Conservation (phyloP, 2,113 vertebrate genomes). For the Xenopus tropicalis region UCB_Xtro_10.0 CM004449.2:25232001-25232500, state of each 20-base stretch:
- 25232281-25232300: neutral
- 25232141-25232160: too few relatives aligned
- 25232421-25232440: neutral
- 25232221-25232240: neutral
- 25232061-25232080: too few relatives aligned
- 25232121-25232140: too few relatives aligned
- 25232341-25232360: neutral
- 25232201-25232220: neutral
- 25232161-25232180: neutral
- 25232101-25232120: too few relatives aligned
- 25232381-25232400: neutral
- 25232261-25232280: neutral
- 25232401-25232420: neutral
- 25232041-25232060: too few relatives aligned
- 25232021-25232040: too few relatives aligned
- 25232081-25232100: too few relatives aligned
- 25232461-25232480: constrained; percentile 91
- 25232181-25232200: neutral
- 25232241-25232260: neutral
- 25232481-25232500: constrained; percentile 95
- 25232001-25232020: too few relatives aligned
- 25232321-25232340: neutral
- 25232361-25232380: constrained; percentile 5
- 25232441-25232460: constrained; percentile 77
- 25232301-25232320: neutral